These are phyloP conservation scores for Cydia pomonella DNA, from an alignment of 1,140 invertebrate species.

Conservation along the genomic window DNA sequence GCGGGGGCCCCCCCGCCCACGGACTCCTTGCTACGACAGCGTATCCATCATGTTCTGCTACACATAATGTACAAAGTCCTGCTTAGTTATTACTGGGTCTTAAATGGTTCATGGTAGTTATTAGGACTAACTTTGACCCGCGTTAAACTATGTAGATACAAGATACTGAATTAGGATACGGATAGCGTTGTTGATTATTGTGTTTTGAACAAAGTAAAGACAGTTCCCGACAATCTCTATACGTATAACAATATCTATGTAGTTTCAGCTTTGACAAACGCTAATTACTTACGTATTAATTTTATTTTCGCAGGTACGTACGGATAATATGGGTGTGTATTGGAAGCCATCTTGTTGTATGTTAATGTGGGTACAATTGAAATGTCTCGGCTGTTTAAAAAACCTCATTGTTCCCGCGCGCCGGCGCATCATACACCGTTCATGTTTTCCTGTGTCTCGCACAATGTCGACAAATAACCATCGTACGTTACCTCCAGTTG, in stretches of 20 bases:
- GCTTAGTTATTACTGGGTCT: neutral
- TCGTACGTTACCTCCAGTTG: slow-evolving; percentile 37
- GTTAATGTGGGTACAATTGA: slow-evolving; percentile 53
- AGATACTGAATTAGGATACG: neutral
- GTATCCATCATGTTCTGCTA: slow-evolving; percentile 16
- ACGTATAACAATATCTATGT: too few relatives aligned
- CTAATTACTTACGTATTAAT: slow-evolving; percentile 47
- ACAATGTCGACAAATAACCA: slow-evolving; percentile 47
- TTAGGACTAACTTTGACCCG: neutral
- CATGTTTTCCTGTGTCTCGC: slow-evolving; percentile 52
- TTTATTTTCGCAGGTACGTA: slow-evolving; percentile 59
- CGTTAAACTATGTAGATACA: neutral
- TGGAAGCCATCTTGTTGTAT: slow-evolving; percentile 51
- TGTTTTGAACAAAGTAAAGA: neutral
- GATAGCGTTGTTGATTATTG: neutral
- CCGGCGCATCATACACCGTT: slow-evolving; percentile 45
- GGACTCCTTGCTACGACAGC: slow-evolving; percentile 22
- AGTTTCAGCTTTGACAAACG: neutral
- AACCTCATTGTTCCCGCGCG: slow-evolving; percentile 52
- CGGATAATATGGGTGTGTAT: slow-evolving; percentile 41
- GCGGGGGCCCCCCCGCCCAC: slow-evolving; percentile 43
- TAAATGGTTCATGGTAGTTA: neutral
- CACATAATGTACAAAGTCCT: neutral
- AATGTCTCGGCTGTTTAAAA: slow-evolving; percentile 56
- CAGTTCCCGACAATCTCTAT: neutral